Conservation (phyloP, 2,888 invertebrate species). For the Creontiades dilutus region DNA sequence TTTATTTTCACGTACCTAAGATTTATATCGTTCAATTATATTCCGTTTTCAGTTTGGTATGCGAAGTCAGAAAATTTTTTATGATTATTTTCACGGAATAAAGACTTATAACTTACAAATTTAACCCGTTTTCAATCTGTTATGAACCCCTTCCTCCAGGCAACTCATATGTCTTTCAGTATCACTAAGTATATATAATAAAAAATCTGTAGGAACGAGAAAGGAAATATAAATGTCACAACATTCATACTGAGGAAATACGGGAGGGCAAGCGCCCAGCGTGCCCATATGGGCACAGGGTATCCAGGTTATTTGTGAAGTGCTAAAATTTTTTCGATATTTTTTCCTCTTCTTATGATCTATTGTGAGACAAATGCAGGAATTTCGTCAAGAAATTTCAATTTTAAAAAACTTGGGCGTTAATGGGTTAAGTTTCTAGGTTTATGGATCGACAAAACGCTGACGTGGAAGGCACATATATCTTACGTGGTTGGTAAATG, state of each 20-base stretch:
- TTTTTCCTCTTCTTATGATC: background rate
- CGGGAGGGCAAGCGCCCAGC: constrained; percentile 23
- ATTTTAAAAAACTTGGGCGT: no score
- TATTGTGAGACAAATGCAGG: no score
- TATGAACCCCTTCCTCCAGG: background rate
- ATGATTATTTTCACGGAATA: background rate
- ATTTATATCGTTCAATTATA: background rate
- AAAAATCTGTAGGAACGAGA: no score
- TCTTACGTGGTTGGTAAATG: no score
- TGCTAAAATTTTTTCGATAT: background rate
- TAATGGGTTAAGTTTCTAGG: no score
- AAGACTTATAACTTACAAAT: background rate
- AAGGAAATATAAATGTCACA: no score
- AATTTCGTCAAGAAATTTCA: no score
- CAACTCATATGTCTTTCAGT: background rate
- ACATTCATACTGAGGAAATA: no score
- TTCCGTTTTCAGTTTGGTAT: background rate
- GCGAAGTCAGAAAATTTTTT: background rate
- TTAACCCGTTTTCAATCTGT: background rate
- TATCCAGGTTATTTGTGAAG: background rate
- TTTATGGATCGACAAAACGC: no score
- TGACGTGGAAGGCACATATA: no score
- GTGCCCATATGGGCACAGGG: constrained; percentile 38
- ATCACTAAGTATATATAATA: no score
- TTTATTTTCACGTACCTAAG: background rate